Evolutionary conservation across 2,888 invertebrate species (phyloP).

Genomic region (Eristalis intricaria): DNA sequence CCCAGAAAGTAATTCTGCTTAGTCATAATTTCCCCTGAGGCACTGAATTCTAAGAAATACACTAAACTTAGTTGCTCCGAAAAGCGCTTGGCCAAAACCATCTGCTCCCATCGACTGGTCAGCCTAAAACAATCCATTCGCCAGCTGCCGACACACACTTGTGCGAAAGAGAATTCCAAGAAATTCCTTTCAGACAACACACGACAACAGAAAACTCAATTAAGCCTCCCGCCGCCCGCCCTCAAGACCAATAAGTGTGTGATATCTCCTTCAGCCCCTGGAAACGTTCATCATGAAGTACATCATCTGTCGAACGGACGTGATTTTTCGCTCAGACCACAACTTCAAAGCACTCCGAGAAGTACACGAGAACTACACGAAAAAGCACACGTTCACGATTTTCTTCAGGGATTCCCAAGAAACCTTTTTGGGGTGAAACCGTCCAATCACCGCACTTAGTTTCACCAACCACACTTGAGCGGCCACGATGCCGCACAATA

Average conservation of each 20-base stretch:
- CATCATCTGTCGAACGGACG: neutral
- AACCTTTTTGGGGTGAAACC: neutral
- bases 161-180: neutral
- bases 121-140: neutral
- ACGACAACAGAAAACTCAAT: neutral
- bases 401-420: neutral
- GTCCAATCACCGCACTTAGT: neutral
- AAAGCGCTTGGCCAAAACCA: neutral
- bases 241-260: neutral
- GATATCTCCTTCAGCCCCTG: neutral
- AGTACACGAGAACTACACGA: neutral
- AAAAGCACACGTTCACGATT: neutral
- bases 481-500: neutral
- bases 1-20: neutral
- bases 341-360: neutral
- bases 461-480: neutral
- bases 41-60: neutral
- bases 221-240: neutral
- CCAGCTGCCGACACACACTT: neutral
- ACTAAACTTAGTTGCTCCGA: neutral
- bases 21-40: neutral
- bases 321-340: neutral
- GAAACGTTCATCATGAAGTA: neutral
- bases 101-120: neutral
- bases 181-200: neutral